phyloP scores from a whole-genome alignment of 2,797 vertebrate species.

The Microcaecilia unicolor region DNA sequence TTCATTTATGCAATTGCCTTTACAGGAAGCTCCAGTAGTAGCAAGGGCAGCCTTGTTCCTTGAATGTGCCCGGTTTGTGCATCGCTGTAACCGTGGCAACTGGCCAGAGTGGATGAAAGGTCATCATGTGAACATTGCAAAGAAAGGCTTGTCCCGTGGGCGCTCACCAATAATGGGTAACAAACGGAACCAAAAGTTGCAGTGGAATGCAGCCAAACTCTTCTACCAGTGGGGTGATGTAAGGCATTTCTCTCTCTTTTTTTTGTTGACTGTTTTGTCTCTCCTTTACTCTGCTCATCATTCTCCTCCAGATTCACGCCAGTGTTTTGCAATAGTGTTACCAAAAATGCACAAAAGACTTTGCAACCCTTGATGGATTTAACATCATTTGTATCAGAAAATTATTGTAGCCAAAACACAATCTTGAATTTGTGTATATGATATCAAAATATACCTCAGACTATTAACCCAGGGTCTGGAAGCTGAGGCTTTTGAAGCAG shows the following conservation, averaged over 20 bases:
- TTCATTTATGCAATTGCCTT: background rate
- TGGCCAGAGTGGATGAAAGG: conserved; percentile 99
- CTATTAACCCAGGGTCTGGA: too few relatives aligned
- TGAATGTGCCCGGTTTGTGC: conserved; percentile 91
- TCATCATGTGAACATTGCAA: conserved; percentile 94
- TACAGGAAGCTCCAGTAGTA: conserved; percentile 91
- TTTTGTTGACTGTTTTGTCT: too few relatives aligned
- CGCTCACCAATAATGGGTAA: conserved; percentile 90
- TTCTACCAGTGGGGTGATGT: conserved; percentile 98
- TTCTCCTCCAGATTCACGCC: too few relatives aligned
- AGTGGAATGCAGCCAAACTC: conserved; percentile 95
- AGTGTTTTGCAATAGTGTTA: too few relatives aligned
- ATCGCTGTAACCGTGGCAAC: conserved; percentile 95
- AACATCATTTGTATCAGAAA: too few relatives aligned
- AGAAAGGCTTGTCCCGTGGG: conserved; percentile 87
- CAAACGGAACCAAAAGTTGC: conserved; percentile 94
- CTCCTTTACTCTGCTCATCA: too few relatives aligned
- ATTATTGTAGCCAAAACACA: too few relatives aligned
- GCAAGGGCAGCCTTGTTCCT: conserved; percentile 89
- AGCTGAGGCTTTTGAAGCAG: too few relatives aligned
- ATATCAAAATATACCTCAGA: too few relatives aligned
- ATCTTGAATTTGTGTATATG: too few relatives aligned
- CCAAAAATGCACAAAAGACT: too few relatives aligned
- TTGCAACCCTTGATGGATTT: too few relatives aligned
- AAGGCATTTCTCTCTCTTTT: conserved; percentile 39